Base-by-base conservation (phyloP, 2,797 vertebrate species). In the Protonibea diacanthus region DNA sequence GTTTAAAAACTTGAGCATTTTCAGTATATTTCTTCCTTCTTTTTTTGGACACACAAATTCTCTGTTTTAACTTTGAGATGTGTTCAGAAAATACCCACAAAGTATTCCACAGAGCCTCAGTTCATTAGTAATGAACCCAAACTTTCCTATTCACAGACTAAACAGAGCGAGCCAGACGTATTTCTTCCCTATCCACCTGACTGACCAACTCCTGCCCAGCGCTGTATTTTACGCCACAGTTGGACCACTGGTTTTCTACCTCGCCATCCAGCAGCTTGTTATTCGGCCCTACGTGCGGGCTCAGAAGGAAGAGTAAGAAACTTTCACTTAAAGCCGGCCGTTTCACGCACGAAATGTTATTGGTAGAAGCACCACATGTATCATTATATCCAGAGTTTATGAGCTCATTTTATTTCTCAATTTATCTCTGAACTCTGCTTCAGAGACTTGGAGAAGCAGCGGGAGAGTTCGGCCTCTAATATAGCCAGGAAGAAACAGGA, bases 101-200 rank as follows among this genome's bases (percentile, higher is more conserved):
- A 44, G 59, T 17, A 65, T 62, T 3, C 68, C 29, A 47, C 23
- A 4, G 14, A 27, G 23, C 27, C 15, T 47, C 4, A 61, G 49
- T n/a, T n/a, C n/a, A 51, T 53, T 59, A 85, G 71, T 78, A 72
- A 79, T 81, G 44, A 80, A 57, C 40, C 14, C 18, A 33, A 17
- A 38, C 33, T 38, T 87, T 55, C 75, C 48, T 69, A 48, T 53
- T 84, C 83, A 29, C 90, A 99, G 98, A 89, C 92, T 99, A 68
- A 99, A 99, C 92, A 93, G 98, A 90, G 98, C 98, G 84, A 99
- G 98, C 86, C 98, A 99, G 96, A 99, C 98, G 0, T 99, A 99
- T 93, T 97, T 98, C 95, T 99, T 99, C 92, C 98, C 98, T 0
- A 95, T 99, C 74, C 98, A 99, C 86, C 88, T 99, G 92, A 99